Conservation (phyloP, 2,888 invertebrate species). For the Lampropteryx suffumata region DNA sequence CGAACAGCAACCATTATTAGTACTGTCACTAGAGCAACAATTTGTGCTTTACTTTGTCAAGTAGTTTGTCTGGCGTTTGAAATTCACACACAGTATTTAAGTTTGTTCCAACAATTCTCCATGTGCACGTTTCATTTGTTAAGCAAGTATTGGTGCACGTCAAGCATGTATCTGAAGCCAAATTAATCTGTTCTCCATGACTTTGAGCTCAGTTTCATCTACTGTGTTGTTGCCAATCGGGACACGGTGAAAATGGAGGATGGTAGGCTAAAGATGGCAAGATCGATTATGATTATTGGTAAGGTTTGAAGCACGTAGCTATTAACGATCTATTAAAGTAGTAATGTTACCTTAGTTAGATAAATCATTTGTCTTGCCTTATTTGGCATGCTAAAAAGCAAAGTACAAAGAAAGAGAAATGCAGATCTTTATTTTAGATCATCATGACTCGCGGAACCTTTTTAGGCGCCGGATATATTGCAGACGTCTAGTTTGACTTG, state of each 20-base stretch:
- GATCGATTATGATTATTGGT: background rate
- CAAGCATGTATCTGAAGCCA: slow-evolving; percentile 20
- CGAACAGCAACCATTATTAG: background rate
- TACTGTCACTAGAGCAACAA: background rate
- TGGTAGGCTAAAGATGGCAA: background rate
- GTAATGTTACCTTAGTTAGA: no score
- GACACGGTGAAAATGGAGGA: no score
- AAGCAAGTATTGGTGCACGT: slow-evolving; percentile 27
- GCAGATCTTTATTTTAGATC: no score
- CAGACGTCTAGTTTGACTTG: background rate
- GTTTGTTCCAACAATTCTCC: background rate
- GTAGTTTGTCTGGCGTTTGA: background rate
- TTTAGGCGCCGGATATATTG: no score
- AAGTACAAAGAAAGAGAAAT: slow-evolving; percentile 9
- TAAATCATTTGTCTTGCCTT: background rate
- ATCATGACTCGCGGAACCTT: no score
- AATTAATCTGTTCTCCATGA: background rate
- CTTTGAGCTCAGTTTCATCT: background rate
- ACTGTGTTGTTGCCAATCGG: no score
- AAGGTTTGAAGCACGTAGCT: no score
- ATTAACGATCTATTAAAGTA: no score
- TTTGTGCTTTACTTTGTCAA: background rate
- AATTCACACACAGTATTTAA: background rate
- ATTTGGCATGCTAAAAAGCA: slow-evolving; percentile 3
- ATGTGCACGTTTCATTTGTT: slow-evolving; percentile 5